Evolutionary conservation across 2,113 vertebrate species (phyloP), one percentile per base, ranked within the genome.

Genomic region (Lucifuga dentata): DNA sequence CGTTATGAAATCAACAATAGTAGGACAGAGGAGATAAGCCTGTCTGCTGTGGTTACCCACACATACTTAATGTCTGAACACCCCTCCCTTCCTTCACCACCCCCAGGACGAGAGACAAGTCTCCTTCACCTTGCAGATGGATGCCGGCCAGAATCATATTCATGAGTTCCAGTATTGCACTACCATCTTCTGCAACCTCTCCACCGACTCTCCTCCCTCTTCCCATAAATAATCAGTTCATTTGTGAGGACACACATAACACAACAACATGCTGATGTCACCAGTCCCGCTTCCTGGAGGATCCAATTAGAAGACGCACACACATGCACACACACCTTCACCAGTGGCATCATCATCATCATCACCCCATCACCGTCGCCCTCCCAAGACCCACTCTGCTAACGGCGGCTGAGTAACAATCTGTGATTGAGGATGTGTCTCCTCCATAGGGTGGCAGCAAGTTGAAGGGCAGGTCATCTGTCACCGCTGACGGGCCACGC

Each of bases 391-490:
- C 51, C 36, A 21, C 59, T 43, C 46, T 41, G 26, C 52, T 46
- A 49, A 43, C 21, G 44, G 39, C 52, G 43, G 61, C 56, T 20
- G 64, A 77, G 56, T 76, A 68, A 72, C 36, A 38, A 50, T 56
- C 51, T 35, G 26, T 84, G 77, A 86, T 63, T 63, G 77, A 85
- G 24, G 55, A 68, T 24, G 11, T 39, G 75, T 80, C 74, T 80
- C 61, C 48, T 75, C 35, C 6, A 11, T 38, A 21, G 43, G 71
- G 64, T 55, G 80, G 59, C 60, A 39, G 40, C 66, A 61, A 82
- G 85, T 73, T 90, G 82, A 91, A 88, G 86, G 83, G 70, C 76
- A 81, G 78, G 73, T 82, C 76, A 64, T 89, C 83, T 58, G 81
- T 74, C 80, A 80, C 2, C 13, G 40, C 40, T 67, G 72, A 82